Conservation (phyloP, 2,113 vertebrate genomes). For the Lophotis ruficrista region DNA sequence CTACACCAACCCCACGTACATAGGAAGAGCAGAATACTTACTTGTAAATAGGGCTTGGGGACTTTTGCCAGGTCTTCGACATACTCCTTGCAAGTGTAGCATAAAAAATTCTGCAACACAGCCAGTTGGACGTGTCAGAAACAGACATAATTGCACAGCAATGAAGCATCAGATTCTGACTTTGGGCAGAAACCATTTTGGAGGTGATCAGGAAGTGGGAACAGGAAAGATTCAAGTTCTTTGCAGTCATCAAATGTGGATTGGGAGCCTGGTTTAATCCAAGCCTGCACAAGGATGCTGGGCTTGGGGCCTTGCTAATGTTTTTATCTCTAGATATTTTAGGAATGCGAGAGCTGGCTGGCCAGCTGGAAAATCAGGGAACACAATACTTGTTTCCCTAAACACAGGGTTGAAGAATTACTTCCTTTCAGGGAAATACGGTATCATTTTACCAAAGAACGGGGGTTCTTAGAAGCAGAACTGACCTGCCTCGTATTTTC, state of each 20-base stretch:
- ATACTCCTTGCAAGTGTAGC: conserved; percentile 93
- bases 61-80: conserved; percentile 93
- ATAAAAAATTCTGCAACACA: conserved; percentile 88
- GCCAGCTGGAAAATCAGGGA: neutral
- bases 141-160: neutral
- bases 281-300: neutral
- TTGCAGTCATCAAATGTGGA: neutral
- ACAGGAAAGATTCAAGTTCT: neutral
- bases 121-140: neutral
- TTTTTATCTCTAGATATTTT: neutral
- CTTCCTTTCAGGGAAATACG: neutral
- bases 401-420: neutral
- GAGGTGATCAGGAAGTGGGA: neutral
- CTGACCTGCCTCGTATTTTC: accelerated
- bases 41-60: conserved; percentile 78
- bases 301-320: neutral
- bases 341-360: neutral
- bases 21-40: conserved; percentile 64
- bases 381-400: neutral
- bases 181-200: neutral
- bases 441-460: neutral
- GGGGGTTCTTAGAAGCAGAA: neutral
- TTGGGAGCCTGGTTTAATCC: neutral
- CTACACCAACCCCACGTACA: neutral
- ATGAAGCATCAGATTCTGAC: neutral